These are phyloP conservation scores for Melanotaenia maccullochi DNA, from an alignment of 2,797 vertebrate species.

Conservation along the genomic window DNA sequence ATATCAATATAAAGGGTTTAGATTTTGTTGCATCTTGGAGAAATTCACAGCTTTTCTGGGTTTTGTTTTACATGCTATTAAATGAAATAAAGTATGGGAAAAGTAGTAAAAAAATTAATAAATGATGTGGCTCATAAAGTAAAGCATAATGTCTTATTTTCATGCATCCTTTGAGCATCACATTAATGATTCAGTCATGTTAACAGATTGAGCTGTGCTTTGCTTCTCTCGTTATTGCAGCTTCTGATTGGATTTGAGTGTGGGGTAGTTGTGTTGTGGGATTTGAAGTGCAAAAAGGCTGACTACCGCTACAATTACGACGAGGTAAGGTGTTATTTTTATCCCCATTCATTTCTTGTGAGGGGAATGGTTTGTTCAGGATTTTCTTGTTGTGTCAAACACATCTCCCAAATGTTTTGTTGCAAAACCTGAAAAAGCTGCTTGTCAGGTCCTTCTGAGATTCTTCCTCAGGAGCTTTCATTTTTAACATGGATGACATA, in stretches of 20 bases:
- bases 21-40: neutral
- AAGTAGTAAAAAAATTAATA: neutral
- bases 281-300: constrained; percentile 97
- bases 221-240: constrained; percentile 78
- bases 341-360: neutral
- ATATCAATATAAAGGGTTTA: too few species aligned
- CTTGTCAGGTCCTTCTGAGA: neutral
- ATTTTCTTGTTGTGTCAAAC: constrained; percentile 18
- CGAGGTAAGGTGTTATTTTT: constrained; percentile 87
- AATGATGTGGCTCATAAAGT: neutral
- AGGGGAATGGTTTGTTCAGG: constrained; percentile 11
- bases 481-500: neutral
- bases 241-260: constrained; percentile 98
- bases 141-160: neutral
- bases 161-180: neutral
- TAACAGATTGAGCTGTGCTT: constrained; percentile 17
- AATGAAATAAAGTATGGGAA: neutral
- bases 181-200: neutral
- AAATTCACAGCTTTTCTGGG: neutral
- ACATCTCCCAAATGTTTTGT: neutral
- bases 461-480: neutral
- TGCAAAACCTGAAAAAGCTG: constrained; percentile 16
- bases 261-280: constrained; percentile 95
- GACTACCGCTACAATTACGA: constrained; percentile 98
- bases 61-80: neutral